A percentile compares a stretch with the other conserved stretches of the same genome.
phyloP scores from a whole-genome alignment of 2,888 invertebrate species.

The Apocheima hispidaria region DNA sequence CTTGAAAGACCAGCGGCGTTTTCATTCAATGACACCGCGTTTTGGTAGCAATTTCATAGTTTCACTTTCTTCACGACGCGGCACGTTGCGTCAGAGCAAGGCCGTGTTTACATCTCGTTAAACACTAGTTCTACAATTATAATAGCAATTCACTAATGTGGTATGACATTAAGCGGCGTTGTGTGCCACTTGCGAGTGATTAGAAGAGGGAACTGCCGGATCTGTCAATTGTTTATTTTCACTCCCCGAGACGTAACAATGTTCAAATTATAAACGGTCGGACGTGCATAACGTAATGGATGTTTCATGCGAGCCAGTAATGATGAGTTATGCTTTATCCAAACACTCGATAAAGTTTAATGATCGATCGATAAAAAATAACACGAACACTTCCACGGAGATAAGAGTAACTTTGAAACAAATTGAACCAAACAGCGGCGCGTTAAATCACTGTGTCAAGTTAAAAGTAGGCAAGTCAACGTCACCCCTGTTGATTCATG shows the following conservation, averaged over 20 bases:
- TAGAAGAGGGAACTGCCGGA: slow-evolving; percentile 55
- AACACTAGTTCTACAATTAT: slow-evolving; percentile 55
- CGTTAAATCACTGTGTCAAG: slow-evolving; percentile 46
- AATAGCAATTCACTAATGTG: slow-evolving; percentile 58
- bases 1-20: slow-evolving; percentile 53
- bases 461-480: slow-evolving; percentile 37
- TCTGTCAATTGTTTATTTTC: slow-evolving; percentile 68
- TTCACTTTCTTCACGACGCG: slow-evolving; percentile 70
- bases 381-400: slow-evolving; percentile 4
- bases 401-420: slow-evolving; percentile 12
- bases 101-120: slow-evolving; percentile 58
- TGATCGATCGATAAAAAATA: slow-evolving; percentile 19
- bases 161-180: slow-evolving; percentile 44
- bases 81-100: slow-evolving; percentile 66
- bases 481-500: slow-evolving; percentile 35
- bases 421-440: slow-evolving; percentile 24
- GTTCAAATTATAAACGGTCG: slow-evolving; percentile 58
- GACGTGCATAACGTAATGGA: slow-evolving; percentile 56
- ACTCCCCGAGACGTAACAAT: slow-evolving; percentile 61
- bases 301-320: slow-evolving; percentile 50
- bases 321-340: slow-evolving; percentile 17
- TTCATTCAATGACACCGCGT: slow-evolving; percentile 63
- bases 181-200: slow-evolving; percentile 35
- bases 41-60: slow-evolving; percentile 68
- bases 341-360: slow-evolving; percentile 15